Evolutionary conservation across 2,888 invertebrate species (phyloP).

Genomic region (Neoscelio sp.): DNA sequence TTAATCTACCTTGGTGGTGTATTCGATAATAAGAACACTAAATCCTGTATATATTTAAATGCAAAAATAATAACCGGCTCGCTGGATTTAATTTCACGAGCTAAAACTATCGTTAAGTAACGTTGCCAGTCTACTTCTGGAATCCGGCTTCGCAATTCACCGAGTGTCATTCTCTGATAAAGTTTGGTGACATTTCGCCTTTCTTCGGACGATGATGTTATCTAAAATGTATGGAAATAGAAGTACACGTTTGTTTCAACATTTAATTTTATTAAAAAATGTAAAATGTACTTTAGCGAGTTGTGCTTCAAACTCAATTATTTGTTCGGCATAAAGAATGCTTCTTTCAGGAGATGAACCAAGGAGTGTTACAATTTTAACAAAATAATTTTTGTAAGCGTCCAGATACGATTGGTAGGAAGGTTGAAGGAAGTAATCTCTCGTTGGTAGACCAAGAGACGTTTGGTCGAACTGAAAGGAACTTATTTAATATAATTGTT

Average conservation of each 20-base stretch:
- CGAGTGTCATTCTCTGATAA: slow-evolving; percentile 91
- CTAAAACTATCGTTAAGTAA: slow-evolving; percentile 89
- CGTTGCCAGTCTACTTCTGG: slow-evolving; percentile 90
- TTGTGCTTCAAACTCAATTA: slow-evolving; percentile 92
- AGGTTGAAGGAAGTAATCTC: slow-evolving; percentile 90
- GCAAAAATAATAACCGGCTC: slow-evolving; percentile 91
- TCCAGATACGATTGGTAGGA: slow-evolving; percentile 87
- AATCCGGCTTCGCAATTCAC: slow-evolving; percentile 87
- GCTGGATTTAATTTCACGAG: slow-evolving; percentile 85
- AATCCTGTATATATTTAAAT: slow-evolving; percentile 87
- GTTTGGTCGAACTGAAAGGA: slow-evolving; percentile 92
- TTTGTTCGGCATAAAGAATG: slow-evolving; percentile 87
- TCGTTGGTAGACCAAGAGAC: slow-evolving; percentile 86
- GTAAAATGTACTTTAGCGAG: slow-evolving; percentile 83
- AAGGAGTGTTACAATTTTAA: slow-evolving; percentile 88
- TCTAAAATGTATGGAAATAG: no score
- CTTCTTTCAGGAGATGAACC: slow-evolving; percentile 88
- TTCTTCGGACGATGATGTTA: slow-evolving; percentile 91
- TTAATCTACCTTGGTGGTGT: slow-evolving; percentile 78
- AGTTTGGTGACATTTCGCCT: slow-evolving; percentile 93
- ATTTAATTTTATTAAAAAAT: slow-evolving; percentile 12
- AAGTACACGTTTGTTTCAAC: not conserved
- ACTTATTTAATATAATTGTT: not conserved
- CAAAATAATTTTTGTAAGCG: slow-evolving; percentile 92
- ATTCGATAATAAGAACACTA: slow-evolving; percentile 86